Conservation (phyloP, 2,113 vertebrate species). For the Cephalopholis sonnerati region DNA sequence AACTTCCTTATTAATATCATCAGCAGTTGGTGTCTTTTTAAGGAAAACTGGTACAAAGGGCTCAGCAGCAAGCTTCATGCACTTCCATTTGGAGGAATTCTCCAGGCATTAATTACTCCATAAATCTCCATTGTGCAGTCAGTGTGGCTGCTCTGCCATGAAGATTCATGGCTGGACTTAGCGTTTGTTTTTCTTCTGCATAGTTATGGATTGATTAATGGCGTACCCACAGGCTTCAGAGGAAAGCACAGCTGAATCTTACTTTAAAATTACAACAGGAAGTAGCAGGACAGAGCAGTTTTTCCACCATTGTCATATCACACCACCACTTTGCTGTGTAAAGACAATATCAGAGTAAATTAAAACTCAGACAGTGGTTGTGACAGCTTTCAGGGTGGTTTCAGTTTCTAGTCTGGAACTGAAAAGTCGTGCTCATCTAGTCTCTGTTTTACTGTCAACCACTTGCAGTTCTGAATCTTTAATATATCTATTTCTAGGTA, state of each 20-base stretch:
- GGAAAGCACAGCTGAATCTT: constrained; percentile 14
- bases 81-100: constrained; percentile 45
- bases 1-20: too few species aligned
- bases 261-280: constrained; percentile 19
- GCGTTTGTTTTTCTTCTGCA: constrained; percentile 54
- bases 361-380: neutral
- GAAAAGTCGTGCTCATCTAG: neutral
- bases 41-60: neutral
- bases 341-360: constrained; percentile 4
- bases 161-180: constrained; percentile 51
- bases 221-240: constrained; percentile 25
- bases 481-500: neutral
- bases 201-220: constrained; percentile 62
- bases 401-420: neutral
- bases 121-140: constrained; percentile 48
- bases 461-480: neutral
- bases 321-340: neutral
- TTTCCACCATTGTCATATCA: constrained; percentile 10
- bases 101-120: constrained; percentile 60
- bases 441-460: neutral
- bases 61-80: neutral
- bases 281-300: neutral
- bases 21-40: too few species aligned
- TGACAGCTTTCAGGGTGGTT: neutral
- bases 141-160: constrained; percentile 27